Evolutionary conservation across 2,888 invertebrate genomes (phyloP), one percentile per base, ranked within the genome.

Genomic region (Eupithecia dodoneata): DNA sequence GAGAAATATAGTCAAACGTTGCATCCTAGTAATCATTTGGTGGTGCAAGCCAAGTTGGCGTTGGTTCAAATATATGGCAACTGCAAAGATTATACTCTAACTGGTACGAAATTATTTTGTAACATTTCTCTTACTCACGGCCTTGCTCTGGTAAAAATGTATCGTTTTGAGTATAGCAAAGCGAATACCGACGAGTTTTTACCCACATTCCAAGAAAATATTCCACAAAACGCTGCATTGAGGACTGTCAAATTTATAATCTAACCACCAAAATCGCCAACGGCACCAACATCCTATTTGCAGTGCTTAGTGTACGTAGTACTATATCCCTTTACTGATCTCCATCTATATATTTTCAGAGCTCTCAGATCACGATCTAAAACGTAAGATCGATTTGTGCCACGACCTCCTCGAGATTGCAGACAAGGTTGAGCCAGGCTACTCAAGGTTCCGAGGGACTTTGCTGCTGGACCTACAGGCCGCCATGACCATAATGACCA

Each of bases 41-140:
- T 97, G 0, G 88, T 97, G 30, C 96, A 97, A 86, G 96, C 97
- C 1, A 97, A 97, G 86, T 96, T 97, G 86, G 96, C 96, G 4
- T 90, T 97, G 55, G 93, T 96, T 71, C 97, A 97, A 88, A 94
- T 97, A 80, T 97, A 97, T 86, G 97, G 97, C 78, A 96, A 96
- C 88, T 90, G 92, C 7, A 93, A 95, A 76, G 96, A 96, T 82
- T 96, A 95, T 84, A 85, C 86, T 52, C 90, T 96, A 82, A 85
- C 94, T 86, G 96, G 97, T 96, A 89, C 30, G 59, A 63, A 9
- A 9, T 7, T 63, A 63, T 63, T 63, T 63, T 10, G 30, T 7
- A 55, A 7, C 9, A 18, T 59, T 4, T 59, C 1, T 30, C 63
- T 10, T 59, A 18, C 6, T 55, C 55, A 30, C 3, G 9, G 55